Evolutionary conservation across 2,113 vertebrate genomes (phyloP).

Genomic region (Sylvicapra grimmia): DNA sequence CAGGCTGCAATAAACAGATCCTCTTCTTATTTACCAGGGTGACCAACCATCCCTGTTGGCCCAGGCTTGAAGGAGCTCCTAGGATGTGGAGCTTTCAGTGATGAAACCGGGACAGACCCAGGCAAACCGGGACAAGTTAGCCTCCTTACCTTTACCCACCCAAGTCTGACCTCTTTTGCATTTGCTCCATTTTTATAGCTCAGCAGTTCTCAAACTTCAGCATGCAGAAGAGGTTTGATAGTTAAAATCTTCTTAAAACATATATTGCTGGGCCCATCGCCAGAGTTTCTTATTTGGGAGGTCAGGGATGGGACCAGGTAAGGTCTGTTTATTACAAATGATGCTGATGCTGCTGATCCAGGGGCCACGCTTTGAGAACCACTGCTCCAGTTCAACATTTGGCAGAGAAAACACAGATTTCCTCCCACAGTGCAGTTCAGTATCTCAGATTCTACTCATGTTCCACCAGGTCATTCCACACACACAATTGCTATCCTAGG

Average conservation of each 20-base stretch:
- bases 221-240: background rate
- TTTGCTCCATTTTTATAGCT: background rate
- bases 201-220: background rate
- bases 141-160: background rate
- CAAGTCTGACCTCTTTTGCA: background rate
- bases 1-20: background rate
- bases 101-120: background rate
- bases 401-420: slow-evolving; percentile 9
- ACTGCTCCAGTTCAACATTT: background rate
- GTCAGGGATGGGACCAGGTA: background rate
- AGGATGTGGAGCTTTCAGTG: background rate
- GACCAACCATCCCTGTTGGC: background rate
- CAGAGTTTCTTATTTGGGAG: background rate
- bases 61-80: background rate
- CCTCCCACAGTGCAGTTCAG: background rate
- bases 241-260: slow-evolving; percentile 27
- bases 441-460: background rate
- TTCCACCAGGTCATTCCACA: background rate
- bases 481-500: background rate
- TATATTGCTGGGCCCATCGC: background rate
- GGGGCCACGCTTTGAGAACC: background rate
- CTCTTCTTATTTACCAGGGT: background rate
- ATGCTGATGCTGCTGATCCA: background rate
- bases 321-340: background rate
- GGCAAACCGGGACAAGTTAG: background rate